Base-by-base conservation (phyloP, 2,888 invertebrate species). In the Cryptosula pallasiana region DNA sequence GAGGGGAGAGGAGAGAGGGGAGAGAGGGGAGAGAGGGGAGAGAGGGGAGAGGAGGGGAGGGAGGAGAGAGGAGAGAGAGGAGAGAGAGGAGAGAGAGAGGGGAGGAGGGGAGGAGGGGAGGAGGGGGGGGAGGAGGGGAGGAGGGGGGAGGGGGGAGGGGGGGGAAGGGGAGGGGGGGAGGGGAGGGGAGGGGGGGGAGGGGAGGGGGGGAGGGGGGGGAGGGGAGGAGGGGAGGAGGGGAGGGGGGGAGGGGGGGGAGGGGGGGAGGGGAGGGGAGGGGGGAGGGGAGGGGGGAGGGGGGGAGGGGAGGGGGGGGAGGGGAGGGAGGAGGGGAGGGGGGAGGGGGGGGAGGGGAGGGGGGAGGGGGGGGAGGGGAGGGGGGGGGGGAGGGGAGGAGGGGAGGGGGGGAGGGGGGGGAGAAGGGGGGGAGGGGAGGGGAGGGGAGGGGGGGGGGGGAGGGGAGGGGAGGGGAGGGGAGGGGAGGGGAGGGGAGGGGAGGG, bases 321-420 rank as follows among this genome's bases (percentile, higher is more conserved):
- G n/a, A n/a, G n/a, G 58, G n/a, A 32, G 29, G 29, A 58, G 58
- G n/a, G 29, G n/a, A 58, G n/a, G 29, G 9, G 58, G n/a, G 58
- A 58, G n/a, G n/a, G n/a, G n/a, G 25, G n/a, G n/a, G n/a, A 23
- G 29, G 58, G n/a, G 29, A 25, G 58, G n/a, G n/a, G n/a, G 58
- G n/a, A n/a, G n/a, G 29, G n/a, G n/a, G n/a, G 9, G n/a, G 29
- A 32, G 58, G n/a, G n/a, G 29, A 20, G 20, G 45, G 20, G 45
- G 20, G 20, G 20, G 45, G 20, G 45, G 20, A 45, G 9, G 20
- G 20, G 45, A 45, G 45, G 20, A 20, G 20, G 20, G 20, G 45
- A 45, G 45, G 20, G 20, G 9, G 20, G 20, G 45, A 45, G 45
- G 20, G 20, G 9, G 20, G 20, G 45, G 20, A 45, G 20, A 45